Evolutionary conservation across 1,140 invertebrate genomes (phyloP), one percentile per base, ranked within the genome.

Genomic region (Spodoptera litura): DNA sequence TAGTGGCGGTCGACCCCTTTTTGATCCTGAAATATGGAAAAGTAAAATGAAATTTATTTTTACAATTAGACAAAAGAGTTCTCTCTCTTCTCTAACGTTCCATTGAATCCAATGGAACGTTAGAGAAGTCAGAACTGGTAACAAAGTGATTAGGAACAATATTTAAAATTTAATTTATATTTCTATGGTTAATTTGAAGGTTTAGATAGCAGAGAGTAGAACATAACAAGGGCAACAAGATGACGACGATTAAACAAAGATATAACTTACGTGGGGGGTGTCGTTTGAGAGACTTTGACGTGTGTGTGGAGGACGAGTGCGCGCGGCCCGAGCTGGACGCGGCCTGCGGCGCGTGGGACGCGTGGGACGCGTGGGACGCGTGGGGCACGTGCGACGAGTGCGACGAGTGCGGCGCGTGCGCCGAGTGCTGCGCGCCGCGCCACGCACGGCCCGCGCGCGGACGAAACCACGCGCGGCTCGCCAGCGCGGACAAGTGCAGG

Each of bases 1-100:
- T 55, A 94, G 83, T 4, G 93, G 93, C 6, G 93, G 93, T 61
- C 93, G 81, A 9, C 93, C 93, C 80, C 93, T 85, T 89, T 92
- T 94, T 87, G 90, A 83, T 78, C 86, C 91, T 94, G 88, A 91
- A 93, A 81, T 79, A 64, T 9, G 8, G 38, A 44, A 44, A 44
- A 2, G 9, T 44, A 8, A 8, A 44, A 10, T 9, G 0, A 44
- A 44, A 4, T 5, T 44, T 44, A 55, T 52, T 4, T 70, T 72
- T 38, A 55, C 38, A 20, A n/a, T n/a, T n/a, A n/a, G n/a, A n/a
- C n/a, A n/a, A n/a, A n/a, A n/a, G n/a, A n/a, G n/a, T n/a, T n/a
- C n/a, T n/a, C n/a, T n/a, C n/a, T n/a, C n/a, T n/a, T n/a, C n/a
- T n/a, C n/a, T n/a, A n/a, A n/a, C n/a, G n/a, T n/a, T n/a, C n/a